These are phyloP conservation scores for Gopherus flavomarginatus DNA, from an alignment of 2,113 vertebrate genomes.

Conservation along the genomic window DNA sequence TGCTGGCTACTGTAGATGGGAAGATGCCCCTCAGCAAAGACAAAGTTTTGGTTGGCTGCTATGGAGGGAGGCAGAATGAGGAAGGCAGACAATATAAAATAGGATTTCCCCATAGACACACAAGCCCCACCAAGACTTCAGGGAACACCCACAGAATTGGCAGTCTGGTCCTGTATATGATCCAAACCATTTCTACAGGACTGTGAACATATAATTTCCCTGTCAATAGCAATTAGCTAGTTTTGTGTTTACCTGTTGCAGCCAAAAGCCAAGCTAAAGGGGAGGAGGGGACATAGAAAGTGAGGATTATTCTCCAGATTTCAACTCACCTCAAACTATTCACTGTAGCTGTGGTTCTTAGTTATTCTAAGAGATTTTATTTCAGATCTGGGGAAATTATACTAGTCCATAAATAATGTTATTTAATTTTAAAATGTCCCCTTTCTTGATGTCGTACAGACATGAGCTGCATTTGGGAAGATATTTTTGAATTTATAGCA, in stretches of 20 bases:
- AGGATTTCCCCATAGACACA: not conserved
- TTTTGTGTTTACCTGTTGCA: not conserved
- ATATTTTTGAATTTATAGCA: conserved; percentile 35
- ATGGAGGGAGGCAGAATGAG: not conserved
- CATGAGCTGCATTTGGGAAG: conserved; percentile 9
- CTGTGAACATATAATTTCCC: not conserved
- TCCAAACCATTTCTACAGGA: not conserved
- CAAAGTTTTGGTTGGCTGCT: not conserved
- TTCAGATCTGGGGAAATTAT: conserved; percentile 10
- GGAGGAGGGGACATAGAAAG: not conserved
- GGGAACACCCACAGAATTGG: no score
- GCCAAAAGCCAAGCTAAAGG: not conserved
- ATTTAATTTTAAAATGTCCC: conserved; percentile 31
- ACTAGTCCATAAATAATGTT: conserved; percentile 21
- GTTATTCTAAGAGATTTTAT: conserved; percentile 12
- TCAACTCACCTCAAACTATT: not conserved
- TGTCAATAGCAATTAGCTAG: not conserved
- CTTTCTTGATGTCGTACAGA: conserved; percentile 5
- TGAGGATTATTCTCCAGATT: not conserved
- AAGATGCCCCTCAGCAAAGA: not conserved
- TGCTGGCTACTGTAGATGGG: not conserved
- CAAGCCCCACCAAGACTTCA: not conserved
- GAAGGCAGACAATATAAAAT: not conserved
- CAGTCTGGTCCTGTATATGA: not conserved
- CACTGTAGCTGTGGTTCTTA: not conserved